Percentiles rank a stretch among this genome's conserved stretches.
phyloP scores from a whole-genome alignment of 2,797 vertebrate species.

The Paguma larvata region DNA sequence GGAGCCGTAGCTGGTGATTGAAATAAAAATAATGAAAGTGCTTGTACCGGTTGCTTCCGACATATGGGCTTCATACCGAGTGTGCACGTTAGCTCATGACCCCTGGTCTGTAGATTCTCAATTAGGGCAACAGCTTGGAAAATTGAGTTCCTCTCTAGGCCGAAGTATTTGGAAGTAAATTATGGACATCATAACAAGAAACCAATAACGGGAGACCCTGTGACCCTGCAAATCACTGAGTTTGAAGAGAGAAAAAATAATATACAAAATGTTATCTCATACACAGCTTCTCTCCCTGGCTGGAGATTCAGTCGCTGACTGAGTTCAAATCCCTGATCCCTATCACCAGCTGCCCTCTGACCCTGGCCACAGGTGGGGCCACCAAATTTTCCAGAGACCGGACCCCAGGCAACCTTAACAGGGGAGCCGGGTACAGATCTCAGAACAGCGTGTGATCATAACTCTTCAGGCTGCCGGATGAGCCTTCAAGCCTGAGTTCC shows the following conservation, averaged over 20 bases:
- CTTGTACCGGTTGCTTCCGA: not conserved
- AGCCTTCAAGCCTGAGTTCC: not conserved
- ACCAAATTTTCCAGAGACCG: not conserved
- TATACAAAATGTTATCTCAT: not conserved
- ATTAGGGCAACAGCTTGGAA: not conserved
- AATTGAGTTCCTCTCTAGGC: conserved; percentile 3
- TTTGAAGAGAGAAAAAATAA: not conserved
- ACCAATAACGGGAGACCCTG: not conserved
- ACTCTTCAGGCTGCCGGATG: not conserved
- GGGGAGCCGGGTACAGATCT: not conserved
- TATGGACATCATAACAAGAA: not conserved
- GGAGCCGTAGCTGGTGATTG: not conserved
- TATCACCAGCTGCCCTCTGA: not conserved
- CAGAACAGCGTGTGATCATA: not conserved
- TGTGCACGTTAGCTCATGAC: not conserved
- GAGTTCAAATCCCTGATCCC: not conserved
- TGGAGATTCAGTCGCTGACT: not conserved
- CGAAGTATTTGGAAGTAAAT: conserved; percentile 49
- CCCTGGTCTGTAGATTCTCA: not conserved
- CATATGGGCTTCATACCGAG: not conserved
- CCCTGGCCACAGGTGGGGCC: not conserved
- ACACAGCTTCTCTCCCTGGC: not conserved
- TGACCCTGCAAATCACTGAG: not conserved
- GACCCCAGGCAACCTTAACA: not conserved
- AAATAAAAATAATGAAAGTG: not conserved